These are phyloP conservation scores for Cinclus cinclus DNA, from an alignment of 2,113 vertebrate genomes.

Conservation along the genomic window DNA sequence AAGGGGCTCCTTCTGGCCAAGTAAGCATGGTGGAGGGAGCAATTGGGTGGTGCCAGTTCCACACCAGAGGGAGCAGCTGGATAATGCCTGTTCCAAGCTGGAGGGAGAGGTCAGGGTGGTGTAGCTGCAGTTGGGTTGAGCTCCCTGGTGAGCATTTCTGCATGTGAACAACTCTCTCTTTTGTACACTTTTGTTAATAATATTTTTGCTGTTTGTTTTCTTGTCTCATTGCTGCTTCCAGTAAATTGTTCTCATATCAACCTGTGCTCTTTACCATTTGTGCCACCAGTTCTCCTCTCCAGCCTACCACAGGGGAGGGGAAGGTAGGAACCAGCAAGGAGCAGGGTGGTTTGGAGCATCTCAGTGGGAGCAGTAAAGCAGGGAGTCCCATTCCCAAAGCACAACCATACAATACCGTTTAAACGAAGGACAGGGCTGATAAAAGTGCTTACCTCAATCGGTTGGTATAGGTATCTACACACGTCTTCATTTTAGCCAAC, in stretches of 20 bases:
- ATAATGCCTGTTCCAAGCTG: neutral
- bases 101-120: neutral
- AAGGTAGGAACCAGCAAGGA: neutral
- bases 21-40: neutral
- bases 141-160: neutral
- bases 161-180: neutral
- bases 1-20: neutral
- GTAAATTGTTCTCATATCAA: neutral
- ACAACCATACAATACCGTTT: neutral
- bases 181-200: neutral
- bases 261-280: fast-evolving
- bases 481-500: slow-evolving; percentile 98
- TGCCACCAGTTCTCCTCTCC: neutral
- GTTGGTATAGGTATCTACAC: slow-evolving; percentile 97
- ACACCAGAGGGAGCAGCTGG: neutral
- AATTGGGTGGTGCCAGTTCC: neutral
- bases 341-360: fast-evolving
- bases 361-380: too few species aligned
- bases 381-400: neutral
- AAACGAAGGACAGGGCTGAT: neutral
- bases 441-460: slow-evolving; percentile 81
- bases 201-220: neutral
- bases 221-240: neutral
- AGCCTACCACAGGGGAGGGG: neutral
- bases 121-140: neutral